Conservation (phyloP, 2,888 invertebrate genomes). For the Macrophya alboannulata region DNA sequence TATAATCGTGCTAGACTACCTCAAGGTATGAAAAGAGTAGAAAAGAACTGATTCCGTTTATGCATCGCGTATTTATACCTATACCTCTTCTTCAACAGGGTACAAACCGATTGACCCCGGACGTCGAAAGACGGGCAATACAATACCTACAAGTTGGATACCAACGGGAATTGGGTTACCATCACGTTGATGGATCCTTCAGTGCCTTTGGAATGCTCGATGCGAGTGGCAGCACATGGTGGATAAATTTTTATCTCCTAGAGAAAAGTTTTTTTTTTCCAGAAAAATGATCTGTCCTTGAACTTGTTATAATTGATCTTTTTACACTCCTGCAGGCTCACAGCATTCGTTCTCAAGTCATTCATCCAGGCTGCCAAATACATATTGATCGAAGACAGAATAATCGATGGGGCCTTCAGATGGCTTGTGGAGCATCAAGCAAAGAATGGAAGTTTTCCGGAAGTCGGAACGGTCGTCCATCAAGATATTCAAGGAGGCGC, state of each 20-base stretch:
- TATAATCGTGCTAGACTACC: slow-evolving; percentile 92
- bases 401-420: slow-evolving; percentile 86
- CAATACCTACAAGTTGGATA: slow-evolving; percentile 91
- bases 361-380: slow-evolving; percentile 88
- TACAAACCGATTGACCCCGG: slow-evolving; percentile 86
- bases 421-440: slow-evolving; percentile 90
- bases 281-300: slow-evolving; percentile 89
- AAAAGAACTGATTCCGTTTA: slow-evolving; percentile 19
- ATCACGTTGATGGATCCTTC: slow-evolving; percentile 94
- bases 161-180: slow-evolving; percentile 94
- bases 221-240: slow-evolving; percentile 90
- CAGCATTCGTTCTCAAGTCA: slow-evolving; percentile 91
- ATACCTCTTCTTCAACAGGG: slow-evolving; percentile 76
- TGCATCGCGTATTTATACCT: neutral
- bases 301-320: slow-evolving; percentile 84
- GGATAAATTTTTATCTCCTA: slow-evolving; percentile 83
- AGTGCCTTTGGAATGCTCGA: slow-evolving; percentile 91
- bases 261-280: slow-evolving; percentile 82
- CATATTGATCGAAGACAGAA: slow-evolving; percentile 87
- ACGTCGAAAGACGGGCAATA: slow-evolving; percentile 83
- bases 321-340: slow-evolving; percentile 84
- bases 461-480: slow-evolving; percentile 87
- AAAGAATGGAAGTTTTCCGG: slow-evolving; percentile 89
- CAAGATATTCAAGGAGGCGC: slow-evolving; percentile 88
- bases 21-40: slow-evolving; percentile 82